Base-by-base conservation (phyloP, 2,797 vertebrate species). In the Pseudopleuronectes americanus region DNA sequence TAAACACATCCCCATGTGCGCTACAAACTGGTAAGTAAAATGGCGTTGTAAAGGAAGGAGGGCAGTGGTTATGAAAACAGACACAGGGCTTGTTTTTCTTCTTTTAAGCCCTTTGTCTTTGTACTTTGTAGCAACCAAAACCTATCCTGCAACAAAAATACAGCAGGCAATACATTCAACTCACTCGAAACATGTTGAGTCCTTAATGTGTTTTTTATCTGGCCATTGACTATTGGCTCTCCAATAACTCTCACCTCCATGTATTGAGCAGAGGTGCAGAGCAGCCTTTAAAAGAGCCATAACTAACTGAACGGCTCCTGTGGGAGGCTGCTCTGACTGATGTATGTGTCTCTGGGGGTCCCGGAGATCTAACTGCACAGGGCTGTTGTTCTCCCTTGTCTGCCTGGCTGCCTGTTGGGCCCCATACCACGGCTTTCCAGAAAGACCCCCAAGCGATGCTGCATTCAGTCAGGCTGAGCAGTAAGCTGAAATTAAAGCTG, bases 401-500 rank as follows among this genome's bases (percentile, higher is more conserved):
- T 85, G 88, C 87, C 85, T 89, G 76, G 71, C 74, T 80, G 84
- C 85, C 84, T 84, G 87, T 87, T 80, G 89, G 88, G 84, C 88
- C 84, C 84, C 80, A 81, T 81, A 89, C 82, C 85, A 73, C 61
- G 49, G 83, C 81, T 92, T 91, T 91, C 88, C 90, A 90, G 80
- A 92, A 91, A 91, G 92, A 93, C 89, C 92, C 89, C 88, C 85
- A 86, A 92, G 89, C 80, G 79, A 84, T 89, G 86, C 74, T 72
- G 84, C 74, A 81, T 78, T 84, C 71, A 80, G 84, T 72, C 80
- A 70, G 81, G 76, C 90, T 70, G 90, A 89, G 89, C 86, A 87
- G 87, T 82, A 86, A 88, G 82, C 89, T 91, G 90, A 92, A 94
- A 94, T 91, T 89, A 92, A 94, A 93, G 87, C 92, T 83, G 70